Evolutionary conservation across 1,140 invertebrate species (phyloP).

Genomic region (Bombus impatiens): DNA sequence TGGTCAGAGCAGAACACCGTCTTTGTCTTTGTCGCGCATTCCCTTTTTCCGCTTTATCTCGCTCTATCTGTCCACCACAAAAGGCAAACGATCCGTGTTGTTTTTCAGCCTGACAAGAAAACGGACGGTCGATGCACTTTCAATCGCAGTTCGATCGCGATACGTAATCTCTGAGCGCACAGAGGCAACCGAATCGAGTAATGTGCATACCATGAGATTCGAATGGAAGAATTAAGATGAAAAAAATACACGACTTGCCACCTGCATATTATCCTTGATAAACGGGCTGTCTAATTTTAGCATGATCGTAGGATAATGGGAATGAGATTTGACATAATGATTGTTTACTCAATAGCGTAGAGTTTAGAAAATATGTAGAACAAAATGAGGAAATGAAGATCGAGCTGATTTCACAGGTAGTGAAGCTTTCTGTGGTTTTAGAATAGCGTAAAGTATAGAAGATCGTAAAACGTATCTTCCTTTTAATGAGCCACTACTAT

Average conservation of each 20-base stretch:
- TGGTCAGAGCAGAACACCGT: conserved; percentile 28
- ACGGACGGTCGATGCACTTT: conserved; percentile 41
- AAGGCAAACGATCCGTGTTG: conserved; percentile 39
- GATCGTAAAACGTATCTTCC: conserved; percentile 22
- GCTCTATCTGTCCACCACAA: conserved; percentile 29
- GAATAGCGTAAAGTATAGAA: background rate
- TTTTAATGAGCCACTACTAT: conserved; percentile 14
- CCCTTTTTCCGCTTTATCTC: background rate
- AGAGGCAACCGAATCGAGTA: background rate
- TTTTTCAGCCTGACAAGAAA: conserved; percentile 55
- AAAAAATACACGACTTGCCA: background rate
- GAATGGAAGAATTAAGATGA: background rate
- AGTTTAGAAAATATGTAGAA: background rate
- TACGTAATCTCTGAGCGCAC: conserved; percentile 3
- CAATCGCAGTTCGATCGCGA: conserved; percentile 25
- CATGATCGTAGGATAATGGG: background rate
- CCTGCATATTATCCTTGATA: background rate
- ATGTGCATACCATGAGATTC: background rate
- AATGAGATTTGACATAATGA: background rate
- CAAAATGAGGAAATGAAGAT: conserved; percentile 2
- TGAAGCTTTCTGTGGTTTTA: background rate
- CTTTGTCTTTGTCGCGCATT: conserved; percentile 9
- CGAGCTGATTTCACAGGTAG: background rate
- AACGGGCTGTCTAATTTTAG: background rate
- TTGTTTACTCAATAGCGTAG: too few species aligned